Base-by-base conservation (phyloP, 2,113 vertebrate genomes). In the Bubo scandiacus region DNA sequence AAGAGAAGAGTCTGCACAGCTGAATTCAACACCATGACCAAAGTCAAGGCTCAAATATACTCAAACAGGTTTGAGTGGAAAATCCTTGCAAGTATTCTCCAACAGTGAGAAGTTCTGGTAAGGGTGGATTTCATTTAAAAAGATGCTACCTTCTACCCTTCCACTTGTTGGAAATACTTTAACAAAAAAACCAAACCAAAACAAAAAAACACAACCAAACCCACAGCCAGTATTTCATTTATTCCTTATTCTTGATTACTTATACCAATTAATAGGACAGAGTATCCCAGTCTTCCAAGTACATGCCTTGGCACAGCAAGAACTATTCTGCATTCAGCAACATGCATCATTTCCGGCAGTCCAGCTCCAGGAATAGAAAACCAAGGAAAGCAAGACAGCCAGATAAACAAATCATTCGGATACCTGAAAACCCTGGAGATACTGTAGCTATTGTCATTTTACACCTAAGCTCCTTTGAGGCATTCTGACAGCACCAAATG, bases 391-490 rank as follows among this genome's bases (percentile, higher is more conserved):
- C 63, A 74, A 57, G 68, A 61, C 68, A 94, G 65, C 79, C 36
- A 40, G 49, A 81, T 45, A 94, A 91, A 95, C 95, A 96, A 88
- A 94, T 79, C 72, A 61, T 20, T 52, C 0, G 1, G 91, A 91
- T 95, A 96, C 89, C 91, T 95, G 89, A 89, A 96, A 95, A 85
- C 91, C 81, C 94, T 66, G 84, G 92, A 91, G 92, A 91, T 91
- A 89, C 43, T 57, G 49, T 57, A 84, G 86, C 93, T 73, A 88
- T 94, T 95, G 92, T 92, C 73, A 54, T 91, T 85, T 91, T 92
- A 92, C 81, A 93, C 92, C 96, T 92, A 68, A 94, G 81, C 57
- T 72, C 78, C 88, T 91, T 47, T 70, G 74, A 88, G 86, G 65
- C 45, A 1, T 70, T 84, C 81, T 43, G 66, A 84, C 83, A 52